Evolutionary conservation across 2,113 vertebrate genomes (phyloP).

Genomic region (Cephalopterus ornatus): DNA sequence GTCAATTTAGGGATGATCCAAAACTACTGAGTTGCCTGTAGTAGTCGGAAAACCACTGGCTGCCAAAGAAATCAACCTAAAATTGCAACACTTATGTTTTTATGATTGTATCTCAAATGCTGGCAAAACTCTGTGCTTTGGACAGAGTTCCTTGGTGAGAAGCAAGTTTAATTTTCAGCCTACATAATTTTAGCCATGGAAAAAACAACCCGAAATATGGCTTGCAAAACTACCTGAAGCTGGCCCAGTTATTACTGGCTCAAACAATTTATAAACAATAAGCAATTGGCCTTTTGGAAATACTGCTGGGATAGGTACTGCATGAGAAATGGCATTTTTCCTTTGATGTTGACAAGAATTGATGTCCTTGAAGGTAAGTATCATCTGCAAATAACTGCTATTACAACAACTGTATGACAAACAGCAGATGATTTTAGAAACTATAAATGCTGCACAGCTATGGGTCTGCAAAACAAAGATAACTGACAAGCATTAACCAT

Average conservation of each 20-base stretch:
- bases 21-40: neutral
- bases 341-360: neutral
- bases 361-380: neutral
- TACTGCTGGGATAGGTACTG: neutral
- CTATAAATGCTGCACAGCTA: neutral
- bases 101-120: neutral
- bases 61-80: constrained; percentile 39
- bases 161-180: neutral
- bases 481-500: neutral
- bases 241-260: neutral
- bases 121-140: neutral
- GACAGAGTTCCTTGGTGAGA: neutral
- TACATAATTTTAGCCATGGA: neutral
- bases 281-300: neutral
- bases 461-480: neutral
- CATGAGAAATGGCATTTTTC: neutral
- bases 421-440: neutral
- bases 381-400: neutral
- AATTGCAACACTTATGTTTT: neutral
- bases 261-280: neutral
- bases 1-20: neutral
- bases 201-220: neutral
- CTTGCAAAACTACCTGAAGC: neutral
- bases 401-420: neutral
- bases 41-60: neutral